Evolutionary conservation across 2,888 invertebrate genomes (phyloP).

Genomic region (Leptinotarsa juncta): DNA sequence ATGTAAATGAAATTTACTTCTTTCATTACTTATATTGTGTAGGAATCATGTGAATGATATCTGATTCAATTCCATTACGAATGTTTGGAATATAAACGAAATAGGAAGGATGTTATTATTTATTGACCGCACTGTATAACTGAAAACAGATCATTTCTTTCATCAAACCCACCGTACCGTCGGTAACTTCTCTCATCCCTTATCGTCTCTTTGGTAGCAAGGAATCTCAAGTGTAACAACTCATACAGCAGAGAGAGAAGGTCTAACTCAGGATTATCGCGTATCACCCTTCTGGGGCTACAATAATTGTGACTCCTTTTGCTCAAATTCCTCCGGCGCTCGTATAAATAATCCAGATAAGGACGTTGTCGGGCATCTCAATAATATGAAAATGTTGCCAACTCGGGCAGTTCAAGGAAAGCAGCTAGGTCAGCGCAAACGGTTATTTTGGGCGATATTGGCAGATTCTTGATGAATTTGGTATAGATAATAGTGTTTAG

Average conservation of each 20-base stretch:
- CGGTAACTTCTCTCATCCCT: neutral
- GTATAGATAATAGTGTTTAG: too few species aligned
- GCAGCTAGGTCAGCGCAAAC: neutral
- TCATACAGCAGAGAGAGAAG: neutral
- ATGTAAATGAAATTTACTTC: too few species aligned
- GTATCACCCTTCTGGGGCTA: neutral
- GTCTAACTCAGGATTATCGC: neutral
- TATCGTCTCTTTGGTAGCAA: neutral
- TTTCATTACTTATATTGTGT: too few species aligned
- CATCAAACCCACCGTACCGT: neutral
- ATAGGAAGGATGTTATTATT: too few species aligned
- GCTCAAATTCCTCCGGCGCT: neutral
- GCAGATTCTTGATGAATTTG: too few species aligned
- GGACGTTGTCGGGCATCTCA: slow-evolving; percentile 1
- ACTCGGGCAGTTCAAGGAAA: neutral
- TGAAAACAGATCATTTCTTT: neutral
- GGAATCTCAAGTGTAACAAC: neutral
- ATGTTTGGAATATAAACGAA: too few species aligned
- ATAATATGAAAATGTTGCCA: slow-evolving; percentile 2
- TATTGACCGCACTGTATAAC: neutral
- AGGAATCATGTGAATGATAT: too few species aligned
- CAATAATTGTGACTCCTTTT: slow-evolving; percentile 4
- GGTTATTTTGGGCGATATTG: too few species aligned
- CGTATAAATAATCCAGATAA: neutral
- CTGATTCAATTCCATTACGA: too few species aligned